Evolutionary conservation across 2,113 vertebrate genomes (phyloP).

Genomic region (Xiphias gladius): DNA sequence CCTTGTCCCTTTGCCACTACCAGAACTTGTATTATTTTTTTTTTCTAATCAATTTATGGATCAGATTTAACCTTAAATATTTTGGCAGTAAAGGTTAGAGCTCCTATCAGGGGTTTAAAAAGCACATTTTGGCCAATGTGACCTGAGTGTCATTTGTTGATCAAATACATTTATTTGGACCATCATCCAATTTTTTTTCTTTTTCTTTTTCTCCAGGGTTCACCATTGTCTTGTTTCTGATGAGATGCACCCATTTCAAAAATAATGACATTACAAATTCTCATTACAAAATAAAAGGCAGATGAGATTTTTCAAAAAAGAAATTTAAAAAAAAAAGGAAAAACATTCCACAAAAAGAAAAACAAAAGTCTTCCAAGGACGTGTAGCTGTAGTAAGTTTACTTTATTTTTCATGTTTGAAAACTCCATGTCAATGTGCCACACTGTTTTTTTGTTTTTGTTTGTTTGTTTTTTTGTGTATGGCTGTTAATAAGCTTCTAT

Average conservation of each 20-base stretch:
- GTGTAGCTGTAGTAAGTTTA: conserved; percentile 81
- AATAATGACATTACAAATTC: conserved; percentile 35
- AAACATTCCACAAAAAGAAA: conserved; percentile 82
- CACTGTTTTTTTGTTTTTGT: conserved; percentile 68
- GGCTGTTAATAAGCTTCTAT: conserved; percentile 77
- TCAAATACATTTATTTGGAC: conserved; percentile 43
- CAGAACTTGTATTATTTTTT: conserved; percentile 9
- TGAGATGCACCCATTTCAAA: conserved; percentile 30
- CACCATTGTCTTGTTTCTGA: conserved; percentile 13
- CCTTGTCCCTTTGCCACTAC: conserved; percentile 47
- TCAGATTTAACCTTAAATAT: conserved; percentile 48
- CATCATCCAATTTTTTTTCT: no score
- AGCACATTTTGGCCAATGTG: conserved; percentile 69
- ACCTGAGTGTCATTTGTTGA: conserved; percentile 45
- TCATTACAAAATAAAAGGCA: conserved; percentile 34
- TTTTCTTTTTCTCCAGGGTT: conserved; percentile 25
- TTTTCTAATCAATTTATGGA: conserved; percentile 34
- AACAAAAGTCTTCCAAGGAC: conserved; percentile 77
- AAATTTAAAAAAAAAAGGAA: conserved; percentile 66
- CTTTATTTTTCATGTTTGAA: conserved; percentile 76
- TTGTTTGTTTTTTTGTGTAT: conserved; percentile 28
- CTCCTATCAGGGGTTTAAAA: conserved; percentile 52
- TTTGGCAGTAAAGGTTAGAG: conserved; percentile 67
- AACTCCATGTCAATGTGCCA: conserved; percentile 85
- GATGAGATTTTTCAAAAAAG: conserved; percentile 23